Evolutionary conservation across 2,888 invertebrate genomes (phyloP).

Genomic region (Agrotis exclamationis): DNA sequence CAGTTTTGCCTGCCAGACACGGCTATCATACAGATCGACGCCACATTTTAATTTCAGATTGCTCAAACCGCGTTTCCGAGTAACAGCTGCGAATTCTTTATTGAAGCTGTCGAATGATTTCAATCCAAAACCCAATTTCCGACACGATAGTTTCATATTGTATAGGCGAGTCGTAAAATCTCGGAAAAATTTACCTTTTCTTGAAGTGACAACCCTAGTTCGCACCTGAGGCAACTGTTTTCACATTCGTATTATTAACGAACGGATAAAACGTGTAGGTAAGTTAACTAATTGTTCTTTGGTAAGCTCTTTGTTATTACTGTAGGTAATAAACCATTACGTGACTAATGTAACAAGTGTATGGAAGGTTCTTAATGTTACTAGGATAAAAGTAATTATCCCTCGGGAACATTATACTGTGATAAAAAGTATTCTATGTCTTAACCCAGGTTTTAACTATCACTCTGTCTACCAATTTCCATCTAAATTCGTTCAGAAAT

Average conservation of each 20-base stretch:
- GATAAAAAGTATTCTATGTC: too few relatives aligned
- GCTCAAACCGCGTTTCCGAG: constrained; percentile 4
- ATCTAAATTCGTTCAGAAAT: too few relatives aligned
- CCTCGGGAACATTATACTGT: too few relatives aligned
- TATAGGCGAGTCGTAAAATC: constrained; percentile 31
- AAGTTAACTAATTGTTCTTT: constrained; percentile 39
- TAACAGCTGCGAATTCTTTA: constrained; percentile 22
- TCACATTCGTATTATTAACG: constrained; percentile 23
- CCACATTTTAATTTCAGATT: background rate
- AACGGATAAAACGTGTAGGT: constrained; percentile 34
- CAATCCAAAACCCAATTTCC: constrained; percentile 47
- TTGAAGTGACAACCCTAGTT: constrained; percentile 41
- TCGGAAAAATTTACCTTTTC: constrained; percentile 23
- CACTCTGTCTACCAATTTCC: too few relatives aligned
- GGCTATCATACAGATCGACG: too few relatives aligned
- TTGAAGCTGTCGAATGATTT: constrained; percentile 5
- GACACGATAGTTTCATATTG: constrained; percentile 35
- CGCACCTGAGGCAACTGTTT: constrained; percentile 38
- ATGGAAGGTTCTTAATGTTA: too few relatives aligned
- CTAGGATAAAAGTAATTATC: too few relatives aligned
- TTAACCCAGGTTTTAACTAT: too few relatives aligned
- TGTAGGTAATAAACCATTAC: background rate
- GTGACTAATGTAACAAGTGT: background rate
- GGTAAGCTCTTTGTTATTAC: constrained; percentile 15
- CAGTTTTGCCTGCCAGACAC: too few relatives aligned